Evolutionary conservation across 2,888 invertebrate species (phyloP).

Genomic region (Congeria kusceri): DNA sequence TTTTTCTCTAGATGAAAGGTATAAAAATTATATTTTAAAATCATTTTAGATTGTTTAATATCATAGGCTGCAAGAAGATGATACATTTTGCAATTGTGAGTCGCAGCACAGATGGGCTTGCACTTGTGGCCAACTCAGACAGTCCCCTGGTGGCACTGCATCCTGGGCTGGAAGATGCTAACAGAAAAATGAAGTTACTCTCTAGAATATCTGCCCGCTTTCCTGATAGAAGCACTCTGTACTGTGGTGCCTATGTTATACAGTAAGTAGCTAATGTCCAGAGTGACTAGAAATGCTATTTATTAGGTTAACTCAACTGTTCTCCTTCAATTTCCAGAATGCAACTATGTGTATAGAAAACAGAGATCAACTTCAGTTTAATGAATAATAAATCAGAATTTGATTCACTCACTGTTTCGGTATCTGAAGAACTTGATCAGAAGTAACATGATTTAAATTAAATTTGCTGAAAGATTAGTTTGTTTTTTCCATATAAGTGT

Average conservation of each 20-base stretch:
- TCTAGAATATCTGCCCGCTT: slow-evolving; percentile 63
- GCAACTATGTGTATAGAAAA: too few species aligned
- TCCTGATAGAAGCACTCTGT: slow-evolving; percentile 85
- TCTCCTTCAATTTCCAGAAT: too few species aligned
- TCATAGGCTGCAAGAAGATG: slow-evolving; percentile 29
- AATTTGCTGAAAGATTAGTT: too few species aligned
- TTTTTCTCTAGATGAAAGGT: too few species aligned
- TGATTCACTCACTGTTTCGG: too few species aligned
- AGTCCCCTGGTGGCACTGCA: slow-evolving; percentile 45
- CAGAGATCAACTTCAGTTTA: too few species aligned
- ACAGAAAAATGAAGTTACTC: slow-evolving; percentile 69
- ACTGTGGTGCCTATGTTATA: slow-evolving; percentile 81
- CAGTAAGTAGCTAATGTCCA: slow-evolving; percentile 86
- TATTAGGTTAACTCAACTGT: too few species aligned
- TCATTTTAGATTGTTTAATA: neutral
- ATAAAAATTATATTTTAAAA: neutral
- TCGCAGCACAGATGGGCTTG: slow-evolving; percentile 68
- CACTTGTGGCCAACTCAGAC: slow-evolving; percentile 71
- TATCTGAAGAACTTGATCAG: too few species aligned
- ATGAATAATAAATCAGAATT: too few species aligned
- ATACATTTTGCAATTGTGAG: slow-evolving; percentile 66
- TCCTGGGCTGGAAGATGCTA: slow-evolving; percentile 60
- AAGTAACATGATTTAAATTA: too few species aligned
- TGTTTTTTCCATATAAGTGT: too few species aligned
- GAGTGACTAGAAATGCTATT: too few species aligned